A percentile compares a stretch with the other conserved stretches of the same genome.
Evolutionary conservation across 2,888 invertebrate genomes (phyloP).

Genomic region (Tetragnatha montana): DNA sequence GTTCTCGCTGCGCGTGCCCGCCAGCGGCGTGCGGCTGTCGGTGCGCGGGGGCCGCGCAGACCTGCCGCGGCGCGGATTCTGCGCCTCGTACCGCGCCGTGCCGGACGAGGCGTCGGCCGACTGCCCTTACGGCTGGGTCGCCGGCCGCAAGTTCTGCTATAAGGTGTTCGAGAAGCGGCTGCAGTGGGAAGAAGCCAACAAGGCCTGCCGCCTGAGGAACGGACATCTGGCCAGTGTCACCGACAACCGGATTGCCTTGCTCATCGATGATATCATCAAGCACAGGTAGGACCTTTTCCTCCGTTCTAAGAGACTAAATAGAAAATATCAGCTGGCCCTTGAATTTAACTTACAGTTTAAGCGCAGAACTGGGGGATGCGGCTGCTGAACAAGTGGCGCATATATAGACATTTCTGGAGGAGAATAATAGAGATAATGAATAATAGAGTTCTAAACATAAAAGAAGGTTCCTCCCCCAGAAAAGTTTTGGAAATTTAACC

Average conservation of each 20-base stretch:
- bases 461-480: no score
- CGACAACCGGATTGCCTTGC: constrained; percentile 27
- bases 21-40: constrained; percentile 22
- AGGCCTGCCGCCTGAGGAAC: constrained; percentile 81
- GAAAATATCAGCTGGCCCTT: no score
- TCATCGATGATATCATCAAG: constrained; percentile 55
- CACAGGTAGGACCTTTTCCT: constrained; percentile 36
- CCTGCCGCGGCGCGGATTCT: constrained; percentile 35
- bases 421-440: no score
- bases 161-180: constrained; percentile 80
- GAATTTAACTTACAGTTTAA: no score
- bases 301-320: not conserved
- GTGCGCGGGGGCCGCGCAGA: not conserved
- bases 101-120: constrained; percentile 67
- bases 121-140: constrained; percentile 85
- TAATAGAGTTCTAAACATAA: no score
- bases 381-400: no score
- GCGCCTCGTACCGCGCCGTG: constrained; percentile 68
- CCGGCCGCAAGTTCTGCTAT: constrained; percentile 83
- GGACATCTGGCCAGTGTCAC: constrained; percentile 83
- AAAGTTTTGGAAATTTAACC: no score
- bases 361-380: no score
- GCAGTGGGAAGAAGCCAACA: constrained; percentile 83
- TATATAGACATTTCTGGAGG: no score
- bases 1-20: constrained; percentile 18